A percentile compares a stretch with the other conserved stretches of the same genome.
These are phyloP conservation scores for Speoplatyrhinus poulsoni DNA, from an alignment of 2,113 vertebrate genomes.

Conservation along the genomic window DNA sequence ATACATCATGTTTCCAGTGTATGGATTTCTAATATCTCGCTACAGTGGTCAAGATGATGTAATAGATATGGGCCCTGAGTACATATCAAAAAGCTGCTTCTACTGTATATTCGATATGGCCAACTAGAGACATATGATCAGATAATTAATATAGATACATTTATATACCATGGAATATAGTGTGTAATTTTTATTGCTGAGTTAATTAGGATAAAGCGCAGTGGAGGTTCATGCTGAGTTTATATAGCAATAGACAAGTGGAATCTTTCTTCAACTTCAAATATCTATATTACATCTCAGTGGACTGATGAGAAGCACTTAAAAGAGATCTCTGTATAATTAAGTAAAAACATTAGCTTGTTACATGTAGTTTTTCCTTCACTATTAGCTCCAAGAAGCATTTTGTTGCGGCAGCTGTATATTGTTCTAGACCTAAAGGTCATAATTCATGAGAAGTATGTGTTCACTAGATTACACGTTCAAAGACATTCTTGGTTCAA, in stretches of 20 bases:
- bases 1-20: conserved; percentile 66
- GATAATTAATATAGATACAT: conserved; percentile 61
- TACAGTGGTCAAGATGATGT: conserved; percentile 66
- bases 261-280: neutral
- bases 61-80: conserved; percentile 64
- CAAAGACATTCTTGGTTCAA: neutral
- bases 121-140: conserved; percentile 45
- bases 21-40: conserved; percentile 74
- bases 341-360: neutral
- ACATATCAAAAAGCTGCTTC: conserved; percentile 54
- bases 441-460: neutral
- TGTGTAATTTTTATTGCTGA: conserved; percentile 24
- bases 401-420: neutral
- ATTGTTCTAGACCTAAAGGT: neutral
- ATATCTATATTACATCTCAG: neutral
- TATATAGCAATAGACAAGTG: too few species aligned
- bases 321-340: too few species aligned
- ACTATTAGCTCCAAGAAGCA: neutral
- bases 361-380: neutral
- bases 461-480: neutral
- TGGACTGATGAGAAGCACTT: neutral
- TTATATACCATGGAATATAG: conserved; percentile 34
- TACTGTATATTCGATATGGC: conserved; percentile 54
- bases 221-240: too few species aligned
- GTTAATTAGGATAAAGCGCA: conserved; percentile 21